Conservation (phyloP, 1,140 invertebrate species). For the Druon quercuslanigerum region DNA sequence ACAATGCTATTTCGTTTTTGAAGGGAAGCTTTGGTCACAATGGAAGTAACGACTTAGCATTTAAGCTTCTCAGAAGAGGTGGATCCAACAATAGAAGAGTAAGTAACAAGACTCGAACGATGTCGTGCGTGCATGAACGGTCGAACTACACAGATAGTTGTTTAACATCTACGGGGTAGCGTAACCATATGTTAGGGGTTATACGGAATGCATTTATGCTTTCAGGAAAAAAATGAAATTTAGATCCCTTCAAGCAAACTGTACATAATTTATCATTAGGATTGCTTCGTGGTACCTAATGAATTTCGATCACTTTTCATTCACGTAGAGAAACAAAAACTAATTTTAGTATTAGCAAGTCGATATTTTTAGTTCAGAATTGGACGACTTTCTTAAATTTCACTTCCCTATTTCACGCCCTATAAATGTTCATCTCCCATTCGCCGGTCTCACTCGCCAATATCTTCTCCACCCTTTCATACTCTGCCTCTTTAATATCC, state of each 20-base stretch:
- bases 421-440: too few species aligned
- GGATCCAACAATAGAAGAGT: conserved; percentile 22
- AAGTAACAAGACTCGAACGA: conserved; percentile 8
- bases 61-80: not conserved
- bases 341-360: too few species aligned
- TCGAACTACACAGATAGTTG: not conserved
- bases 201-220: conserved; percentile 31
- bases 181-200: not conserved
- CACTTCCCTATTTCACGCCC: too few species aligned
- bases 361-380: too few species aligned
- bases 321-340: too few species aligned
- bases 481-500: too few species aligned
- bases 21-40: not conserved
- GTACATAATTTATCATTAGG: not conserved
- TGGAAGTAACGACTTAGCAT: not conserved
- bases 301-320: too few species aligned
- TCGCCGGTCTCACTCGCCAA: too few species aligned
- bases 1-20: not conserved
- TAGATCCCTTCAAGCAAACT: not conserved
- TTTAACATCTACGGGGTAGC: too few species aligned
- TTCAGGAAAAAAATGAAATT: not conserved
- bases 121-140: conserved; percentile 13
- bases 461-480: too few species aligned
- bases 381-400: too few species aligned
- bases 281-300: not conserved